Conservation (phyloP, 2,888 invertebrate genomes). For the Deroplatys truncata region DNA sequence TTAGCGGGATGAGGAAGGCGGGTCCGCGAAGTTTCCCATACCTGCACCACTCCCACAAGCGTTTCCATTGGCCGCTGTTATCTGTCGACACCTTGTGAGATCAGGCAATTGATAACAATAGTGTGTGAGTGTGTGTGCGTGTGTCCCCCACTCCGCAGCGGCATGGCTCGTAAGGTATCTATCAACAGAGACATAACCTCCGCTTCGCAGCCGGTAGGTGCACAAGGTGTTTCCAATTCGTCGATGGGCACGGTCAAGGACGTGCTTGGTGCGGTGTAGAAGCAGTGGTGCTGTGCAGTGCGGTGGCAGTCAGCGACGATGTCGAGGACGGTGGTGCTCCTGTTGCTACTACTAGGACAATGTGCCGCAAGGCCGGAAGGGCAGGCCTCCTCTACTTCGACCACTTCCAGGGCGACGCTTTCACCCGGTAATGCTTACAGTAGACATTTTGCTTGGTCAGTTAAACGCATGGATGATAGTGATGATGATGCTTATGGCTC, state of each 20-base stretch:
- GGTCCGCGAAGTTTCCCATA: background rate
- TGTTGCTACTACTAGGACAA: constrained; percentile 6
- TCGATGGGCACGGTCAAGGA: background rate
- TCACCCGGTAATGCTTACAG: constrained; percentile 7
- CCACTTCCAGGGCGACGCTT: background rate
- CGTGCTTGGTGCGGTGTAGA: background rate
- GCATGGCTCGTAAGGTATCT: background rate
- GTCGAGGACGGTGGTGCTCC: background rate
- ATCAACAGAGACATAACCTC: background rate
- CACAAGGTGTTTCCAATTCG: too few species aligned
- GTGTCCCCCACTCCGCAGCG: background rate
- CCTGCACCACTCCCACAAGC: background rate
- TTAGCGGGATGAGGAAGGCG: background rate
- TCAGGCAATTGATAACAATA: background rate
- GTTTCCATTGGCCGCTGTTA: background rate
- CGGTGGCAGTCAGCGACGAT: background rate
- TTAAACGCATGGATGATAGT: background rate
- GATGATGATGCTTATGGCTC: background rate
- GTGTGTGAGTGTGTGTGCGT: background rate
- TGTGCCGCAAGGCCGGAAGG: background rate
- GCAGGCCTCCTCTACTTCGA: background rate
- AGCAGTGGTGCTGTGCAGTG: too few species aligned
- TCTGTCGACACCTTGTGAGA: background rate
- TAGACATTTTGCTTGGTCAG: constrained; percentile 8
- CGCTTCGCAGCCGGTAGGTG: background rate